phyloP scores from a whole-genome alignment of 2,797 vertebrate species.

The Argya squamiceps region DNA sequence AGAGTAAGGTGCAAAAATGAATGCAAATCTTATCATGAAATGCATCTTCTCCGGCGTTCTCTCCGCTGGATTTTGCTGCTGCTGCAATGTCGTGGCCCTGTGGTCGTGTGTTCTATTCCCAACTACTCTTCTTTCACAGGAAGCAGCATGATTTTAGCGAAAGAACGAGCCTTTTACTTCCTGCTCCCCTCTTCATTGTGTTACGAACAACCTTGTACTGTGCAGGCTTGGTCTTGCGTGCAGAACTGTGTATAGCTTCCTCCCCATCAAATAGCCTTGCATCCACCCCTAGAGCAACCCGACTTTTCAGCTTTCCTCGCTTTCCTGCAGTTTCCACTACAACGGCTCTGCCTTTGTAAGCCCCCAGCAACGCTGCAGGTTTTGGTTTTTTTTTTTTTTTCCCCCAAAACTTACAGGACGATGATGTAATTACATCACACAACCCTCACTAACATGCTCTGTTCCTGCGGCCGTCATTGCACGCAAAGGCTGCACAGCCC shows the following conservation, averaged over 20 bases:
- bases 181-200: background rate
- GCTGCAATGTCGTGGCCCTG: background rate
- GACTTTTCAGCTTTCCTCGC: background rate
- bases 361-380: fast-evolving
- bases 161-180: background rate
- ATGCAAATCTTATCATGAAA: background rate
- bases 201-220: background rate
- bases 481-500: background rate
- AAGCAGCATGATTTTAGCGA: background rate
- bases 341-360: fast-evolving
- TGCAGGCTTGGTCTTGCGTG: fast-evolving
- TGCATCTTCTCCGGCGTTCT: background rate
- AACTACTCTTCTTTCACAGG: background rate
- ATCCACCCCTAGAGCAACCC: fast-evolving
- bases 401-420: background rate
- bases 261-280: fast-evolving
- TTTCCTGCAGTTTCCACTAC: background rate
- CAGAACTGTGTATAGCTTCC: fast-evolving
- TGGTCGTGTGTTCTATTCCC: background rate
- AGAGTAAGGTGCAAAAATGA: background rate
- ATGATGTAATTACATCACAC: background rate
- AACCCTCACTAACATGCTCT: fast-evolving
- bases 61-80: background rate
- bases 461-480: fast-evolving
- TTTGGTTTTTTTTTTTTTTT: background rate